Base-by-base conservation (phyloP, 2,888 invertebrate genomes). In the Hetaerina titia region DNA sequence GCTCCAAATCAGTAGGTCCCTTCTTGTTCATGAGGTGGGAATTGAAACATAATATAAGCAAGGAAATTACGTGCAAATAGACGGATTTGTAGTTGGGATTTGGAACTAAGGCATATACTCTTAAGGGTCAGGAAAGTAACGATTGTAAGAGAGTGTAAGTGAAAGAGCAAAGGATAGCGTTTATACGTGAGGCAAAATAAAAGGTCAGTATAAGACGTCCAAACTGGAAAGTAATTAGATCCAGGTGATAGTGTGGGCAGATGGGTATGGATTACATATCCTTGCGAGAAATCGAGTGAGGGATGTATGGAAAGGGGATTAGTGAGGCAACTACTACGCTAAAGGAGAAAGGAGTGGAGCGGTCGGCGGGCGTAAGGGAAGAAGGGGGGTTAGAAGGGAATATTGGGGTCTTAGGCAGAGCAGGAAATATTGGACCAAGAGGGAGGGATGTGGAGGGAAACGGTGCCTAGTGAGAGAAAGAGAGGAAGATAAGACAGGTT, bases 201-300 rank as follows among this genome's bases (percentile, higher is more conserved):
- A 63, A 5, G 60, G 0, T 9, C 60, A n/a, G 69, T 5, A 7
- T 4, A 60, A 60, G 60, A 17, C 69, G 19, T 19, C 2, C 31
- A 13, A 81, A 31, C 25, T 69, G 69, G 81, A 25, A 31, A 25
- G 31, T 25, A 81, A 31, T 31, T 81, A 81, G 25, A 81, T 81
- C 81, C 81, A 81, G 31, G 31, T 81, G 81, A 81, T 81, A 13
- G 81, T 25, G 9, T 25, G 31, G 81, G 9, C 81, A 81, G 81
- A 81, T 81, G 81, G 81, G 81, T 81, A 81, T 31, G 81, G 81
- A 81, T 81, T 81, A 81, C 81, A 81, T 25, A 81, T 81, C 81
- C 81, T 11, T 31, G 81, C 1, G 81, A 31, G 81, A 81, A 81
- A 81, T 81, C 25, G 81, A 81, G 81, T 15, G 81, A 31, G 31